Evolutionary conservation across 1,140 invertebrate species (phyloP), one percentile per base, ranked within the genome.

Genomic region (Papilio xuthus): DNA sequence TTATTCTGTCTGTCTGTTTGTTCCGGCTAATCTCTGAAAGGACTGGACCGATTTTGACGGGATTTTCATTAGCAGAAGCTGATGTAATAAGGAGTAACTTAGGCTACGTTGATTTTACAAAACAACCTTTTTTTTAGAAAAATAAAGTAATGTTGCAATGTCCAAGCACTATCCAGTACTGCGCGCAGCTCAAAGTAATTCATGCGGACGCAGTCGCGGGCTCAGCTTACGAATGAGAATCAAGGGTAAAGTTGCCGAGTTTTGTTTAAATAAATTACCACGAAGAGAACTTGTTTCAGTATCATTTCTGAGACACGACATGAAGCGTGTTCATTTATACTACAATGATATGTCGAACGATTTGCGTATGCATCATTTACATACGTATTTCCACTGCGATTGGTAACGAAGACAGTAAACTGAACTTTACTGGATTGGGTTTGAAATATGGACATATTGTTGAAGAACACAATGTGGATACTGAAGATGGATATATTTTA

Each of bases 401-500:
- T 18, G 6, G 20, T 18, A 50, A 75, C 41, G 63, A 82, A 79
- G 78, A 83, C 53, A 60, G 37, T 0, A 80, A 28, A 53, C 76
- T 80, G 50, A 83, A 82, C 32, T 88, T 85, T 44, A 80, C 73
- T 0, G 67, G 77, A 18, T 75, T 95, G 20, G 93, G 93, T n/a
- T 73, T 73, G 69, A 81, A 89, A 78, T 88, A 92, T 26, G 95
- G 95, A 9, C 96, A 95, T 79, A 85, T 89, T 3, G 92, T 90
- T 1, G 95, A 95, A 88, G 90, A 90, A 69, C 93, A 95, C 79
- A 83, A 89, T 23, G 91, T 95, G 1, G 80, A 79, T 23, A 96
- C 95, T 8, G 93, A 94, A 77, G 96, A 97, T 93, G 96, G 95
- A 8, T 97, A 97, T 88, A 94, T 96, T 70, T 86, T 97, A 8